Base-by-base conservation (phyloP, 2,797 vertebrate genomes). In the Nannoperca australis region DNA sequence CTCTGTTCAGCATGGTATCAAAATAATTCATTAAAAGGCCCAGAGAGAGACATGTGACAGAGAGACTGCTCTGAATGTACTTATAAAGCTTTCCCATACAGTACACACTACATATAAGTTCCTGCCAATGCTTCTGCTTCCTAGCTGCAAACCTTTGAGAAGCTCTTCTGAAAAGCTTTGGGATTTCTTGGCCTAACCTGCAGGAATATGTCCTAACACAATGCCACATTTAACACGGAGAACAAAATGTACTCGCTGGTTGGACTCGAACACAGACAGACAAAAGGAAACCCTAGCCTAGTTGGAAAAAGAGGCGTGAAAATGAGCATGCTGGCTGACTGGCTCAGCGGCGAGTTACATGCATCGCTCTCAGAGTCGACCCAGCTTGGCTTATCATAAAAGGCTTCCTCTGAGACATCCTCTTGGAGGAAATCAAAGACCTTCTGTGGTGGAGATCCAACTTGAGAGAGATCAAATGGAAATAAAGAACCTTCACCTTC, bases 371-470 rank as follows among this genome's bases (percentile, higher is more conserved):
- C 85, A 83, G 79, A 80, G 84, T 83, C 72, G 59, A 74, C 77
- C 66, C 73, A 73, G 79, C 83, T 84, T 91, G 90, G 85, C 85
- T 83, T 81, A 85, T 88, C 83, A 83, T 89, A 76, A 90, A 93
- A 90, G 87, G 70, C 79, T 90, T 90, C 83, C 86, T 89, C 72
- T 84, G 86, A 85, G 83, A 91, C 89, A 87, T 91, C 90, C 83
- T 86, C 78, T 86, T 78, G 73, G 76, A 86, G 71, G 53, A 87
- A 78, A 91, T 91, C 86, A 92, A 92, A 92, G 87, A 82, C 58
- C 71, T 58, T 83, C 78, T 83, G 74, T 75, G 79, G 78, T 88
- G 59, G 70, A 82, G 78, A 81, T 85, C 73, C 77, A 88, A 65
- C 70, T 80, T 45, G 70, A 72, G 72, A 76, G 61, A 78, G 86